Conservation (phyloP, 1,140 invertebrate genomes). For the Eueides isabella region DNA sequence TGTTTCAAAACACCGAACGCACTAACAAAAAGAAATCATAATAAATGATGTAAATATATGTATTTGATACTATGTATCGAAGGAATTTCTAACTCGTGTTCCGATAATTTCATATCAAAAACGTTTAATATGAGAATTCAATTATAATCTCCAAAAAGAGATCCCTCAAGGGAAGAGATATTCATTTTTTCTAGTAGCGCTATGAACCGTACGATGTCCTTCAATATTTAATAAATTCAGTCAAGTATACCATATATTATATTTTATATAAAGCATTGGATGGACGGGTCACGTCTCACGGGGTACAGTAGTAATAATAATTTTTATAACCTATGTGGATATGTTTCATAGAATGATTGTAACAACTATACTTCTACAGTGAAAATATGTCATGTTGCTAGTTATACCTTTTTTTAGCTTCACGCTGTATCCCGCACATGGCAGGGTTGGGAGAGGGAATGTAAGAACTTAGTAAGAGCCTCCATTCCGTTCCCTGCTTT, state of each 20-base stretch:
- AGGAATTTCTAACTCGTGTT: not conserved
- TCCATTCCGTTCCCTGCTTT: no score
- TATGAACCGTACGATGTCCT: not conserved
- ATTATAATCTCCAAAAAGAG: not conserved
- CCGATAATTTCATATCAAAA: not conserved
- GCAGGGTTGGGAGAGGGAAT: no score
- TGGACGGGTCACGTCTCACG: conserved; percentile 1
- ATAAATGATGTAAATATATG: no score
- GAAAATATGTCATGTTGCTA: not conserved
- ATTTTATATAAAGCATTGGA: not conserved
- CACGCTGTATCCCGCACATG: no score
- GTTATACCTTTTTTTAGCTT: no score
- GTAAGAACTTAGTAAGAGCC: no score
- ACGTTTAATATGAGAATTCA: not conserved
- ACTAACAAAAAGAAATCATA: no score
- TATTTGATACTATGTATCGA: not conserved
- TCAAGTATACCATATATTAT: conserved; percentile 1
- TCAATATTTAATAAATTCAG: conserved; percentile 6
- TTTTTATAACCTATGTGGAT: not conserved
- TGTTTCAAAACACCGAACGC: no score
- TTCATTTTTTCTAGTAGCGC: not conserved
- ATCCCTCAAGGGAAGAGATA: not conserved
- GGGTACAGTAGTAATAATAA: not conserved
- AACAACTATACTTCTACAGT: not conserved
- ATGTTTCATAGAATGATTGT: conserved; percentile 6